Percentiles rank a stretch among this genome's conserved stretches.
phyloP scores from a whole-genome alignment of 2,888 invertebrate species.

The Caenorhabditis becei region DNA sequence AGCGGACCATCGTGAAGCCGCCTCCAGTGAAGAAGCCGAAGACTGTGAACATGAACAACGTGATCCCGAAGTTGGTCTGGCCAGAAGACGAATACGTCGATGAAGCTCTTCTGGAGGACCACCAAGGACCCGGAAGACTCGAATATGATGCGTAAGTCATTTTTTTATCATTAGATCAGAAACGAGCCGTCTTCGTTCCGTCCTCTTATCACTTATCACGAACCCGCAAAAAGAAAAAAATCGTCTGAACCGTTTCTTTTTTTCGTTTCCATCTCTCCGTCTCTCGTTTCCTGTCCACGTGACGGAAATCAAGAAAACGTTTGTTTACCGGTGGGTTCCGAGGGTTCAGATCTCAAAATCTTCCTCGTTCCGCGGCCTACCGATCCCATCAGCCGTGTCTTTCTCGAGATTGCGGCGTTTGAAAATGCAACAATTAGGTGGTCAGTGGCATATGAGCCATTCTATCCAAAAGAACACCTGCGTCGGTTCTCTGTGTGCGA shows the following conservation, averaged over 20 bases:
- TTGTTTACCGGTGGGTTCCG: slow-evolving; percentile 7
- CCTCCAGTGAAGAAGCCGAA: slow-evolving; percentile 4
- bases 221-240: no score
- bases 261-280: neutral
- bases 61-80: slow-evolving; percentile 61
- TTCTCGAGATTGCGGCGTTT: no score
- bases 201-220: no score
- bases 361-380: no score
- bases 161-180: slow-evolving; percentile 1
- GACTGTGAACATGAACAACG: slow-evolving; percentile 26
- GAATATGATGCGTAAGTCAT: slow-evolving; percentile 70
- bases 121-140: slow-evolving; percentile 61
- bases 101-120: slow-evolving; percentile 59
- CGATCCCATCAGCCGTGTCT: no score
- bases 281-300: neutral
- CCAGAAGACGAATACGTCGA: slow-evolving; percentile 63
- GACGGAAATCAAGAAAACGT: neutral
- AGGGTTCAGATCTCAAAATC: neutral
- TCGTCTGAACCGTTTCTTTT: slow-evolving; percentile 2
- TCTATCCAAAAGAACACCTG: slow-evolving; percentile 11
- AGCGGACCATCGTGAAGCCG: neutral
- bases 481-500: neutral
- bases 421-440: slow-evolving; percentile 6
- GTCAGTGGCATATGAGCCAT: no score
- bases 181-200: no score